phyloP scores from a whole-genome alignment of 2,888 invertebrate species.

The Hemithea aestivaria region DNA sequence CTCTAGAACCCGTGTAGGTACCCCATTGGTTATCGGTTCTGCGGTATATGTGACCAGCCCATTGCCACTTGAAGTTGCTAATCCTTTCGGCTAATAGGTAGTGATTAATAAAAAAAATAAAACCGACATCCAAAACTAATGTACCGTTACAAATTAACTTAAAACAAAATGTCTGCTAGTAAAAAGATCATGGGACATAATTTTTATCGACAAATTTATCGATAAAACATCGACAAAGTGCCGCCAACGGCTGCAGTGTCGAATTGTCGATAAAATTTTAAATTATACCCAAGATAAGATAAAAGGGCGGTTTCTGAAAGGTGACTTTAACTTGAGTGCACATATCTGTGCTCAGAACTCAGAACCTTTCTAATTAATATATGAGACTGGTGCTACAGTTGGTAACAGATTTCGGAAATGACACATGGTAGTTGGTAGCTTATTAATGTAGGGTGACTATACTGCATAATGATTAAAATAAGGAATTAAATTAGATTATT shows the following conservation, averaged over 20 bases:
- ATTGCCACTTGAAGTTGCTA: no score
- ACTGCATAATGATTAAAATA: neutral
- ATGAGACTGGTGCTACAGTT: no score
- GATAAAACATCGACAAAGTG: conserved; percentile 47
- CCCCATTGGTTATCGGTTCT: no score
- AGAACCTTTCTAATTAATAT: conserved; percentile 19
- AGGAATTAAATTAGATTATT: no score
- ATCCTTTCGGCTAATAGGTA: no score
- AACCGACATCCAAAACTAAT: no score
- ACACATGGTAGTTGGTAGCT: conserved; percentile 12
- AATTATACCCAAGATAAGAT: conserved; percentile 36
- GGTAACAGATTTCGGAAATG: conserved; percentile 22
- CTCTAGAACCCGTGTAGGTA: no score
- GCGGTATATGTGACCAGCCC: no score
- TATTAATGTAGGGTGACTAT: conserved; percentile 11
- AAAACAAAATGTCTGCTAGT: neutral
- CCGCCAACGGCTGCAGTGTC: conserved; percentile 50
- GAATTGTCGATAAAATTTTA: conserved; percentile 52
- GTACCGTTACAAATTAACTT: neutral
- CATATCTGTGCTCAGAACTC: conserved; percentile 10
- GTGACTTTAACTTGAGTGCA: conserved; percentile 4
- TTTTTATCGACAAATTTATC: conserved; percentile 17
- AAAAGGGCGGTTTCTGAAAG: conserved; percentile 15
- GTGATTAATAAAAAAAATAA: no score
- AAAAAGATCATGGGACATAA: conserved; percentile 2